Base-by-base conservation (phyloP, 2,888 invertebrate genomes). In the Drosophila tripunctata region DNA sequence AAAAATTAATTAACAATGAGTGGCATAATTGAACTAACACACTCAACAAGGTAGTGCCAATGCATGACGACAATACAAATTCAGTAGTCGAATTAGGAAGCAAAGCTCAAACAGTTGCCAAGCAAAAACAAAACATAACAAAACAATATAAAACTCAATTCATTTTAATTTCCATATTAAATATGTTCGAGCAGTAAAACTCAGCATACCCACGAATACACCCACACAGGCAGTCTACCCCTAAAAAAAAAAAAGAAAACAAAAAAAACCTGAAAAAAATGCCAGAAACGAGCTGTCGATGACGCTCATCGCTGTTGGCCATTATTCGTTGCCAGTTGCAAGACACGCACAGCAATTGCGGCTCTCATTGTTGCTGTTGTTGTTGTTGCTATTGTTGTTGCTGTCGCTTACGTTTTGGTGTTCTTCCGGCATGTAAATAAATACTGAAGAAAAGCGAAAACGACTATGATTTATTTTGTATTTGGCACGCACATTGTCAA, bases 371-470 rank as follows among this genome's bases (percentile, higher is more conserved):
- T 35, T n/a, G 12, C n/a, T 52, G 22, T n/a, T 38, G 41, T 22
- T 40, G 54, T 38, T 67, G 55, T 36, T 21, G 55, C 33, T 54
- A 24, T 12, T 51, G 30, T 14, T 47, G 54, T 36, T 72, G 60
- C 58, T 76, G 57, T 50, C 63, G 55, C 41, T 68, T 54, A 36
- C 60, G 57, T 52, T 72, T n/a, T 71, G 66, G 54, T 68, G 61
- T 74, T 72, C 77, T 78, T 78, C 76, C 82, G 80, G 74, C 78
- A 83, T 83, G 82, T 86, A 86, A 83, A 83, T 83, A 83, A 83
- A 83, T 83, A 78, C 78, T 48, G 33, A 71, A 64, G 67, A 71
- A 58, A 61, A 71, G 41, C 60, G 47, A 75, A 75, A 67, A 62
- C 67, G 75, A 44, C 78, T 70, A 75, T 83, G 84, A 83, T 83